Conservation (phyloP, 2,888 invertebrate species). For the Bhutanitis thaidina region DNA sequence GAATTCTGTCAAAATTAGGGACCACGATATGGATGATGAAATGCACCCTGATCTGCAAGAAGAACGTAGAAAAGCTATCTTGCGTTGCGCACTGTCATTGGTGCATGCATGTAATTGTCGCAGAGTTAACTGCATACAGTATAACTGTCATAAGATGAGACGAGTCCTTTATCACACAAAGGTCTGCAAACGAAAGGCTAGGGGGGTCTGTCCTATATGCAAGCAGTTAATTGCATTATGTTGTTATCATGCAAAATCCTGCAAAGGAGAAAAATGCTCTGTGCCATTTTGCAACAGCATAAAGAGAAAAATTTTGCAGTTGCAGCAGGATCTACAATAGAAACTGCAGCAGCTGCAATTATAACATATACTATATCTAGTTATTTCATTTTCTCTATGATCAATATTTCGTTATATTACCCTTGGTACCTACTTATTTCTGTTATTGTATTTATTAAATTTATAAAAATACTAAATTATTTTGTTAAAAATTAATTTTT, state of each 20-base stretch:
- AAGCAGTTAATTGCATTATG: constrained; percentile 96
- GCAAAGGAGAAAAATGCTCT: constrained; percentile 3
- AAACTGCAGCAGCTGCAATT: neutral
- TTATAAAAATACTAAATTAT: too few relatives aligned
- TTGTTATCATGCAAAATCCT: constrained; percentile 92
- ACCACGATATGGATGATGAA: constrained; percentile 8
- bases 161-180: constrained; percentile 94
- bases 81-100: constrained; percentile 82
- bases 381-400: too few relatives aligned
- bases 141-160: constrained; percentile 86
- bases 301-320: constrained; percentile 1
- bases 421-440: too few relatives aligned
- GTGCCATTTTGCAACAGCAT: constrained; percentile 3
- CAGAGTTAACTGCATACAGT: constrained; percentile 88
- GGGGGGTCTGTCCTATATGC: constrained; percentile 95
- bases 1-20: constrained; percentile 6
- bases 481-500: too few relatives aligned
- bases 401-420: too few relatives aligned
- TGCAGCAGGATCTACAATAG: neutral
- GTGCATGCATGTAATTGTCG: constrained; percentile 83
- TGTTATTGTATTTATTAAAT: too few relatives aligned
- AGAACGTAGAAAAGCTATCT: constrained; percentile 15
- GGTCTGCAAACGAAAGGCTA: constrained; percentile 91
- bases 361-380: neutral
- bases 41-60: neutral